Evolutionary conservation across 2,113 vertebrate genomes (phyloP), one percentile per base, ranked within the genome.

Genomic region (Phoxinus phoxinus): DNA sequence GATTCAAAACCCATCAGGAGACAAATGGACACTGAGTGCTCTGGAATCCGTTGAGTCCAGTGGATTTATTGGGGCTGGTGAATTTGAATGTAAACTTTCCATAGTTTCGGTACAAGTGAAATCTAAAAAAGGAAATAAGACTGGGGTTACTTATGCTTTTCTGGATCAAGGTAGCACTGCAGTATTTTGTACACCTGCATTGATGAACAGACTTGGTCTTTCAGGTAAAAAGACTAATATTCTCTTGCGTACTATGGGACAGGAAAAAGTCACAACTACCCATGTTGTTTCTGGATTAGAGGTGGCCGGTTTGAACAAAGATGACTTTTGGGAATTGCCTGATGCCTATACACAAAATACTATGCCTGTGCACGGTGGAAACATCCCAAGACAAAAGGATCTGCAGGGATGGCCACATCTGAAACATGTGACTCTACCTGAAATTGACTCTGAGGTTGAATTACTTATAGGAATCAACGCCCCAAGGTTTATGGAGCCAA

Each of bases 21-120:
- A n/a, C 21, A 46, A 15, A n/a, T 1, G 1, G 37, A 73, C 3
- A 6, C 21, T 0, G 37, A 73, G 37, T 73, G 71, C 4, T 73
- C 2, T 1, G 1, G 37, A 13, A 25, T 46, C 6, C 46, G 37
- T 51, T 15, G 48, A 51, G 48, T 73, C 71, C 23, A 73, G 71
- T 73, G 71, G 71, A 46, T 73, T 3, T 73, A 73, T 46, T 44
- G 37, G 37, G 71, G 71, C 37, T 73, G 71, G 71, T 46, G 71
- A 25, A 25, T 13, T 3, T 13, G 11, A 73, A 73, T 73, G 11
- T 46, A 73, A n/a, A 73, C 23, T 67, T 67, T 67, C 27, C 13
- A 32, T 67, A 0, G 27, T 67, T 67, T 27, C 27, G 32, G 15
- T 67, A 1, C 27, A 67, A 67, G 27, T 67, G 27, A 67, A 67